phyloP scores from a whole-genome alignment of 1,140 invertebrate species.

The Meteorus sp. region DNA sequence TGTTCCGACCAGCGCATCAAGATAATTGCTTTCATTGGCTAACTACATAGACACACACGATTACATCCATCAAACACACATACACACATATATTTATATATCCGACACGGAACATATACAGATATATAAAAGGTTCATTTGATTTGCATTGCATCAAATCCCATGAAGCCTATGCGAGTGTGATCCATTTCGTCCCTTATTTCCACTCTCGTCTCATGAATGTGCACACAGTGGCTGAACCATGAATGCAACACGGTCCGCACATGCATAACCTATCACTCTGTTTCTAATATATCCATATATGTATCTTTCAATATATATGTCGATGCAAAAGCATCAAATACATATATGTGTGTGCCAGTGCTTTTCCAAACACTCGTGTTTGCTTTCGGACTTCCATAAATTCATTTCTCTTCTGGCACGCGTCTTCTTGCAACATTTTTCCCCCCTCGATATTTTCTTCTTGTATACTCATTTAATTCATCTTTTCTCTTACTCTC shows the following conservation, averaged over 20 bases:
- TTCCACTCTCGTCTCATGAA: neutral
- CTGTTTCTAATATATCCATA: too few species aligned
- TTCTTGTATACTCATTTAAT: too few species aligned
- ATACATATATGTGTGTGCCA: too few species aligned
- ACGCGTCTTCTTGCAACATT: conserved; percentile 9
- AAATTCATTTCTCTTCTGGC: conserved; percentile 13
- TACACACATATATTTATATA: too few species aligned
- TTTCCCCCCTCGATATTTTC: neutral
- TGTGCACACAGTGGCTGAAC: conserved; percentile 3
- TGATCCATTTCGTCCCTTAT: conserved; percentile 7
- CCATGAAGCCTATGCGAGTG: too few species aligned
- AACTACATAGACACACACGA: conserved; percentile 33
- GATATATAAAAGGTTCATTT: conserved; percentile 41
- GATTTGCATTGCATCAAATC: conserved; percentile 47
- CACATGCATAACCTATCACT: too few species aligned
- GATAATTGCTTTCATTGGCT: conserved; percentile 32
- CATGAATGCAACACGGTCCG: conserved; percentile 13
- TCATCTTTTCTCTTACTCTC: too few species aligned
- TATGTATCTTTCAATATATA: conserved; percentile 4
- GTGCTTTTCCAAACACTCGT: conserved; percentile 11
- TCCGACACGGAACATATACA: too few species aligned
- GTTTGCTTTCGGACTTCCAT: neutral
- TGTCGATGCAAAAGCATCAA: too few species aligned
- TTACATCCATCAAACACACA: too few species aligned
- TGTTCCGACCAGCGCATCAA: conserved; percentile 20